Evolutionary conservation across 2,888 invertebrate species (phyloP), one percentile per base, ranked within the genome.

Genomic region (Archips xylosteana): DNA sequence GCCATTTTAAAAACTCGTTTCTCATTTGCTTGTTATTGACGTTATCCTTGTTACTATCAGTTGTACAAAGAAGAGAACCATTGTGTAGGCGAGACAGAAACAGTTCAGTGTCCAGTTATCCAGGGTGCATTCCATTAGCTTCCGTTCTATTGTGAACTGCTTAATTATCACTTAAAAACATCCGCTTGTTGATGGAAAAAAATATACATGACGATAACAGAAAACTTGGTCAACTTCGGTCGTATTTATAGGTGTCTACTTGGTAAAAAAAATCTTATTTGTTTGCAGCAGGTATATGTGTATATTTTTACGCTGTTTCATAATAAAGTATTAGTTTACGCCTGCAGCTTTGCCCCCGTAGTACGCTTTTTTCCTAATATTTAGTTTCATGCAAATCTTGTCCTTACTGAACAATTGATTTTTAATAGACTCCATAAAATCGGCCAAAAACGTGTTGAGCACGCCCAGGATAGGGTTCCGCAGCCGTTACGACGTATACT

Each of bases 81-180:
- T 60, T 39, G 82, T 80, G 81, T 84, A 76, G 81, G 83, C 78
- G 81, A 75, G 77, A 76, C 8, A 23, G 77, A 78, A 81, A 80
- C 82, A 80, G 92, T 91, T 91, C 92, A 91, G 81, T 90, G 91
- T 81, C 89, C 91, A 90, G 80, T 89, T 91, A 91, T 90, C 90
- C 89, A 83, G 77, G 80, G 83, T 81, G 82, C 88, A 87, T 84
- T 86, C 81, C 77, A 77, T 79, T 79, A 82, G 82, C 85, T 87
- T 92, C 92, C 92, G 89, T 78, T 85, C 74, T 74, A 76, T 80
- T 80, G 80, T 81, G 80, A 77, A 77, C 76, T 74, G 78, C 76
- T 80, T 78, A 77, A 75, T 83, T 88, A 87, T 88, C 87, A 83
- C 76, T 78, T 81, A 77, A 88, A 86, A 88, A 88, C 92, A 93